Conservation (phyloP, 2,888 invertebrate genomes). For the Galeopsomyia nigrocyanea region DNA sequence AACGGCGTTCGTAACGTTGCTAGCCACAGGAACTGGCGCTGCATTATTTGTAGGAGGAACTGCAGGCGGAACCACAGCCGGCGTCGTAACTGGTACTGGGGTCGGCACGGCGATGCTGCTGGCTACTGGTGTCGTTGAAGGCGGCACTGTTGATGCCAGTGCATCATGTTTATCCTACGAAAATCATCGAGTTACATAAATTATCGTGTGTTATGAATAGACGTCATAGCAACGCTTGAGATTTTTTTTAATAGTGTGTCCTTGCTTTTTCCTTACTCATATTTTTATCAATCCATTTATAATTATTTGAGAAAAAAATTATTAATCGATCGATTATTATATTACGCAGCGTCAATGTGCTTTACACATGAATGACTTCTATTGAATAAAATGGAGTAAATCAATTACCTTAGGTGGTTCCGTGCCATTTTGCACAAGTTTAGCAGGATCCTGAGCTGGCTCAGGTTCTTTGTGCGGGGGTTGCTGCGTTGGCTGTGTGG, state of each 20-base stretch:
- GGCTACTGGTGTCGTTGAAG: background rate
- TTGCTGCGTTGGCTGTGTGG: conserved; percentile 27
- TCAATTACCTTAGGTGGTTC: conserved; percentile 41
- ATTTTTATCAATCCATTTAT: background rate
- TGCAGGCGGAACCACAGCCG: background rate
- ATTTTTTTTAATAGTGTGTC: background rate
- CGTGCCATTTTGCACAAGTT: conserved; percentile 47
- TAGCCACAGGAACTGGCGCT: conserved; percentile 1
- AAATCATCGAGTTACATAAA: too few species aligned
- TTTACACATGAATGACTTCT: background rate
- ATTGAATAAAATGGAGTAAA: background rate
- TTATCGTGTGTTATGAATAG: conserved; percentile 27
- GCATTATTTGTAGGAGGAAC: conserved; percentile 9
- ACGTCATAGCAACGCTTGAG: background rate
- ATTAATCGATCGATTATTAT: background rate
- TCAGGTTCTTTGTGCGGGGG: conserved; percentile 36
- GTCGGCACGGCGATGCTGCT: background rate
- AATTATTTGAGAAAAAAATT: background rate
- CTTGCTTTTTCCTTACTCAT: background rate
- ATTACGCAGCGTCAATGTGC: too few species aligned
- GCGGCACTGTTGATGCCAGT: background rate
- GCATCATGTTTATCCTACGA: conserved; percentile 29
- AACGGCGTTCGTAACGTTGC: conserved; percentile 11
- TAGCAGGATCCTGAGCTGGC: conserved; percentile 35
- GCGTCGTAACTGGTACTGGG: background rate